A percentile compares a stretch with the other conserved stretches of the same genome.
These are phyloP conservation scores for Campylorhamphus procurvoides DNA, from an alignment of 2,113 vertebrate species.

Conservation along the genomic window DNA sequence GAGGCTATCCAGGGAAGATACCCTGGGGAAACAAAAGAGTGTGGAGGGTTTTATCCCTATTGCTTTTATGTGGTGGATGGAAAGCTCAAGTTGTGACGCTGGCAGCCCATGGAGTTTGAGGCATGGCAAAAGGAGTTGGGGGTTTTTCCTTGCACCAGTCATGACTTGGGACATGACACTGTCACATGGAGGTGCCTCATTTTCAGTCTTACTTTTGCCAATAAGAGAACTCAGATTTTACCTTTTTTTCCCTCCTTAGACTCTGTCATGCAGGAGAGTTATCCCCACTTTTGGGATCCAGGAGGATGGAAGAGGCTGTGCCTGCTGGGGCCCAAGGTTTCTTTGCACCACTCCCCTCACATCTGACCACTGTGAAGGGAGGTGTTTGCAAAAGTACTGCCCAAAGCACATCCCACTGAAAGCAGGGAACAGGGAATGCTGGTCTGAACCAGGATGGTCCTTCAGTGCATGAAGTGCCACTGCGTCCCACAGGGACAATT, in stretches of 20 bases:
- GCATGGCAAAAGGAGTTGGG: neutral
- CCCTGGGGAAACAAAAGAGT: neutral
- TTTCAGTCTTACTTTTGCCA: neutral
- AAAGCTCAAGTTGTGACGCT: neutral
- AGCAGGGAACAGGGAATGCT: neutral
- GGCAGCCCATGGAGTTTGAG: neutral
- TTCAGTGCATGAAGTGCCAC: neutral
- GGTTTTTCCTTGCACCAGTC: neutral
- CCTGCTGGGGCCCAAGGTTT: neutral
- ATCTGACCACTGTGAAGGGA: neutral
- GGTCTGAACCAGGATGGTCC: neutral
- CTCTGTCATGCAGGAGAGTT: neutral
- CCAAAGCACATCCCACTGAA: neutral
- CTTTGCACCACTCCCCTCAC: neutral
- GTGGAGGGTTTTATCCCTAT: neutral
- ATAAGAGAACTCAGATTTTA: neutral
- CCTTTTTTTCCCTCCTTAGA: neutral
- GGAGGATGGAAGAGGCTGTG: neutral
- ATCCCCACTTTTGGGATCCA: neutral
- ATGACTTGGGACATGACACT: accelerated
- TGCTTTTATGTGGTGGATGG: neutral
- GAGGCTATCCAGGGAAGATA: neutral
- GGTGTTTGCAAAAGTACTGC: accelerated
- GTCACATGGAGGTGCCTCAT: accelerated
- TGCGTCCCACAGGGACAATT: neutral